Conservation (phyloP, 2,888 invertebrate species). For the Malacosoma neustria region DNA sequence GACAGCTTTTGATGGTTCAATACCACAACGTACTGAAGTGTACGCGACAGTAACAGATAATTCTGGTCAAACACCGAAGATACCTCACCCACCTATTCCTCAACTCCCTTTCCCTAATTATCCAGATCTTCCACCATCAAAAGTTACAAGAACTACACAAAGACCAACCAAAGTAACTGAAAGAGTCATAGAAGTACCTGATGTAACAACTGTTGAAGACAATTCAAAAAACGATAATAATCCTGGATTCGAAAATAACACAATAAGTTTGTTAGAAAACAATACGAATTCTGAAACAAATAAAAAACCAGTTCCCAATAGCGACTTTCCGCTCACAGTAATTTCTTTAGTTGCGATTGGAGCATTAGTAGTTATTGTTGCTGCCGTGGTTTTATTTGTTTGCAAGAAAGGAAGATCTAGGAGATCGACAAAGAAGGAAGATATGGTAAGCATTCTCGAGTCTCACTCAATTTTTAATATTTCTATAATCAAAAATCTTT, state of each 20-base stretch:
- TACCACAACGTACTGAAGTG: slow-evolving; percentile 57
- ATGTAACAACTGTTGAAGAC: slow-evolving; percentile 21
- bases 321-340: slow-evolving; percentile 78
- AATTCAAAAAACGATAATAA: slow-evolving; percentile 33
- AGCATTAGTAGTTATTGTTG: slow-evolving; percentile 80
- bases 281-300: slow-evolving; percentile 30
- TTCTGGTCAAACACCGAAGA: slow-evolving; percentile 35
- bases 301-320: slow-evolving; percentile 49
- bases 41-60: slow-evolving; percentile 51
- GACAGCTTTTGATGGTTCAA: slow-evolving; percentile 50
- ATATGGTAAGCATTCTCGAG: slow-evolving; percentile 75
- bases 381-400: slow-evolving; percentile 79
- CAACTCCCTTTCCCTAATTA: slow-evolving; percentile 31
- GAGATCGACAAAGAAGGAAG: slow-evolving; percentile 80
- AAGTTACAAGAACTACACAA: slow-evolving; percentile 31
- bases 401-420: slow-evolving; percentile 80
- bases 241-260: slow-evolving; percentile 27
- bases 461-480: background rate
- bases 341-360: slow-evolving; percentile 83
- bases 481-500: background rate
- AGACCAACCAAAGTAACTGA: slow-evolving; percentile 45
- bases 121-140: slow-evolving; percentile 23
- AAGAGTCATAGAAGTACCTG: slow-evolving; percentile 42
- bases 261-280: slow-evolving; percentile 24
- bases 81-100: slow-evolving; percentile 43